Percentiles rank a stretch among this genome's conserved stretches.
phyloP scores from a whole-genome alignment of 2,888 invertebrate genomes.

The Bombyx huttoni region DNA sequence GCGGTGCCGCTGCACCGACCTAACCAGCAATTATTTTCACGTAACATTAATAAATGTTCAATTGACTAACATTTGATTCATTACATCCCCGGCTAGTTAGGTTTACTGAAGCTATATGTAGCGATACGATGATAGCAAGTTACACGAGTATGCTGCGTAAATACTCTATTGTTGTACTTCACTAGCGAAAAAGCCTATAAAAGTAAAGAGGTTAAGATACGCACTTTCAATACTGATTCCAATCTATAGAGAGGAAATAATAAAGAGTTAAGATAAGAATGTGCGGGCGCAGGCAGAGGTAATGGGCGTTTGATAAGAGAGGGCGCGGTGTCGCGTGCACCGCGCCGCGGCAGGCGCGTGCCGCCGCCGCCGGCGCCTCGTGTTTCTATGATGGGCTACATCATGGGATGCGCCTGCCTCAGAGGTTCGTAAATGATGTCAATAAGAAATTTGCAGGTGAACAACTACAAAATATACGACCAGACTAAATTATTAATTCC shows the following conservation, averaged over 20 bases:
- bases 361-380: slow-evolving; percentile 56
- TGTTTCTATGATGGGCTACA: slow-evolving; percentile 90
- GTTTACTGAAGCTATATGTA: too few relatives aligned
- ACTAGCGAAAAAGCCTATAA: neutral
- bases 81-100: too few relatives aligned
- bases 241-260: neutral
- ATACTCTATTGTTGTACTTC: neutral
- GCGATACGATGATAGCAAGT: too few relatives aligned
- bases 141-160: too few relatives aligned
- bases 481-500: too few relatives aligned
- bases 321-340: slow-evolving; percentile 50
- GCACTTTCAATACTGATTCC: neutral
- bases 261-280: slow-evolving; percentile 11
- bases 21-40: neutral
- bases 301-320: slow-evolving; percentile 39
- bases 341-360: slow-evolving; percentile 54
- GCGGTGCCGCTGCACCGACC: slow-evolving; percentile 43
- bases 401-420: slow-evolving; percentile 94
- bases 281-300: slow-evolving; percentile 32
- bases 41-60: too few relatives aligned
- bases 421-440: slow-evolving; percentile 76
- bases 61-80: too few relatives aligned
- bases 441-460: neutral
- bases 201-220: neutral
- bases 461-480: neutral